These are phyloP conservation scores for Fundulus diaphanus DNA, from an alignment of 2,797 vertebrate species.

Conservation along the genomic window DNA sequence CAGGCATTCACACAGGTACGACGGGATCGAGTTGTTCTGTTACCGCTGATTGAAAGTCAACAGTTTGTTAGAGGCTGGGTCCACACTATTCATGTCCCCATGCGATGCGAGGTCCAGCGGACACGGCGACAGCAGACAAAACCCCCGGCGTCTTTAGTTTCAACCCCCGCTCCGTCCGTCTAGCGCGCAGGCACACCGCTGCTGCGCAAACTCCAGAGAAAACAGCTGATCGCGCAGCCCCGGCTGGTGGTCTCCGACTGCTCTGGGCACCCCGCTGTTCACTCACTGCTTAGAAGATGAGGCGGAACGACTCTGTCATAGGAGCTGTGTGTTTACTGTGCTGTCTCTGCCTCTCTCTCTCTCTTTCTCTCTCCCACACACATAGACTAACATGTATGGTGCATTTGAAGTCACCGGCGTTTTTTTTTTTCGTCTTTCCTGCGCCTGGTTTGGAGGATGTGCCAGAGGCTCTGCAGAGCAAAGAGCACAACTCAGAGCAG, in stretches of 20 bases:
- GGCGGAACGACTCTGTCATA: slow-evolving; percentile 53
- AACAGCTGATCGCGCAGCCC: slow-evolving; percentile 43
- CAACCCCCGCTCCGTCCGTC: neutral
- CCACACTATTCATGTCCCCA: slow-evolving; percentile 86
- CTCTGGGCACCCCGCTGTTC: slow-evolving; percentile 30
- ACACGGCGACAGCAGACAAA: slow-evolving; percentile 47
- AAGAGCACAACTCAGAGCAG: slow-evolving; percentile 36
- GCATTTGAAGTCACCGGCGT: slow-evolving; percentile 45
- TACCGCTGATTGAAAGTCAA: slow-evolving; percentile 90
- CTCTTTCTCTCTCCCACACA: neutral
- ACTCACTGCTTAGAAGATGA: slow-evolving; percentile 49
- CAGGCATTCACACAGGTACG: slow-evolving; percentile 47
- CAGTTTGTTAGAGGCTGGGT: slow-evolving; percentile 85
- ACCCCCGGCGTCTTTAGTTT: slow-evolving; percentile 32
- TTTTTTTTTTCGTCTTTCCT: neutral
- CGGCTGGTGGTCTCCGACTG: slow-evolving; percentile 29
- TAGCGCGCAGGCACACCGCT: slow-evolving; percentile 61
- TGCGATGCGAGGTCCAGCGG: slow-evolving; percentile 74
- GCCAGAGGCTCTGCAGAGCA: slow-evolving; percentile 42
- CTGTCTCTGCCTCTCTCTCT: slow-evolving; percentile 20
- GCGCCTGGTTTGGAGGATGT: neutral
- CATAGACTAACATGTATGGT: slow-evolving; percentile 28
- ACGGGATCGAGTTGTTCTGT: slow-evolving; percentile 35
- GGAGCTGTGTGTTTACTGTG: slow-evolving; percentile 44
- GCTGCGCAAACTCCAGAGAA: slow-evolving; percentile 48